Evolutionary conservation across 1,140 invertebrate species (phyloP).

Genomic region (Wiebesia pumilae): DNA sequence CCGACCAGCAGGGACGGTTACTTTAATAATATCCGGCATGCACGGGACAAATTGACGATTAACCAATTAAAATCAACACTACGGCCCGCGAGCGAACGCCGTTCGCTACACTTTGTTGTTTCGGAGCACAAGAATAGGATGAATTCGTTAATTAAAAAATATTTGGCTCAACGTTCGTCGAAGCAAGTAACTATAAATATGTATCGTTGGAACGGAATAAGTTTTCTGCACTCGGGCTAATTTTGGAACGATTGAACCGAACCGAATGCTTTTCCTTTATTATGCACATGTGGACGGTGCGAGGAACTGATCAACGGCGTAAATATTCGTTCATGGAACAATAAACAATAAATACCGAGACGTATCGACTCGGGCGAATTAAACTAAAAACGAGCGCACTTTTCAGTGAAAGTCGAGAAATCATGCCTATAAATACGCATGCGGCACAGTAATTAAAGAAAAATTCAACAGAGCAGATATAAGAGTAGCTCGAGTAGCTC

Average conservation of each 20-base stretch:
- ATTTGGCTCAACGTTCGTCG: neutral
- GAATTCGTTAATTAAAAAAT: neutral
- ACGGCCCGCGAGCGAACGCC: neutral
- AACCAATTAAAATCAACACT: neutral
- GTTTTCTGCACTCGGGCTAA: conserved; percentile 21
- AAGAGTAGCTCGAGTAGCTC: too few relatives aligned
- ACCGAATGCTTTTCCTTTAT: neutral
- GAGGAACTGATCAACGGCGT: neutral
- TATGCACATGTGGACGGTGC: neutral
- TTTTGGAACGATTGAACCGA: neutral
- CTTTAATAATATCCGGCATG: neutral
- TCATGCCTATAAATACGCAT: conserved; percentile 39
- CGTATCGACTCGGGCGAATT: neutral
- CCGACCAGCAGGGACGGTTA: neutral
- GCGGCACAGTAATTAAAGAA: neutral
- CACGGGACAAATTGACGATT: conserved; percentile 3
- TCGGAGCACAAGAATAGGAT: neutral
- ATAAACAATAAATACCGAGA: conserved; percentile 24
- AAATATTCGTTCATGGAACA: conserved; percentile 11
- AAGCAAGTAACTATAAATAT: neutral
- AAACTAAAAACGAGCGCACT: neutral
- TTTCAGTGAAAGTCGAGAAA: conserved; percentile 39
- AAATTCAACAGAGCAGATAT: neutral
- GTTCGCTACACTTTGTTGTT: neutral
- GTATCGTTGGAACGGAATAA: neutral